phyloP scores from a whole-genome alignment of 2,888 invertebrate genomes.

The Polylopha cassiicola region DNA sequence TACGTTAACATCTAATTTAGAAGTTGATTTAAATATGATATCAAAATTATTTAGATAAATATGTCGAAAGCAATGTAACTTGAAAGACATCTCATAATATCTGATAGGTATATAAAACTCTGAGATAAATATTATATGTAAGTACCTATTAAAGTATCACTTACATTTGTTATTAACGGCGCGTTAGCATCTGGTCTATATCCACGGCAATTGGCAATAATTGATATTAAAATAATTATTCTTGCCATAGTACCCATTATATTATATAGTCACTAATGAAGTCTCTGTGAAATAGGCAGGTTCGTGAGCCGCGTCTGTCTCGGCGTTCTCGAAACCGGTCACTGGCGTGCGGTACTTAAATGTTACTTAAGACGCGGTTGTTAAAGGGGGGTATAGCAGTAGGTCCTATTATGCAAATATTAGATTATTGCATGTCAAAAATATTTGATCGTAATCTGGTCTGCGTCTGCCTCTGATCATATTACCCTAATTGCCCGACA shows the following conservation, averaged over 20 bases:
- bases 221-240: constrained; percentile 16
- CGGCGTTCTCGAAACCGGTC: constrained; percentile 15
- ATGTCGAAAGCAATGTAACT: too few relatives aligned
- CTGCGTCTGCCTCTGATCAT: too few relatives aligned
- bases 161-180: constrained; percentile 64
- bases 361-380: too few relatives aligned
- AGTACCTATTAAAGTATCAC: constrained; percentile 27
- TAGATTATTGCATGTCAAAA: too few relatives aligned
- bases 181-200: constrained; percentile 37
- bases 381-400: too few relatives aligned
- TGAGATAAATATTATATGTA: constrained; percentile 3
- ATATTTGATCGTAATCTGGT: too few relatives aligned
- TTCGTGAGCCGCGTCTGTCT: constrained; percentile 9
- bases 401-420: too few relatives aligned
- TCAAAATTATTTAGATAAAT: too few relatives aligned
- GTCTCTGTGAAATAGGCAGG: neutral
- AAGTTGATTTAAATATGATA: too few relatives aligned
- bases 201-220: constrained; percentile 21
- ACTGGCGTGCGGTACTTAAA: constrained; percentile 10
- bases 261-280: neutral
- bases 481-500: too few relatives aligned
- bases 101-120: constrained; percentile 2
- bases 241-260: constrained; percentile 5
- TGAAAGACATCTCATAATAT: neutral
- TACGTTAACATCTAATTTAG: too few relatives aligned